phyloP scores from a whole-genome alignment of 2,113 vertebrate genomes.

The Buteo buteo region DNA sequence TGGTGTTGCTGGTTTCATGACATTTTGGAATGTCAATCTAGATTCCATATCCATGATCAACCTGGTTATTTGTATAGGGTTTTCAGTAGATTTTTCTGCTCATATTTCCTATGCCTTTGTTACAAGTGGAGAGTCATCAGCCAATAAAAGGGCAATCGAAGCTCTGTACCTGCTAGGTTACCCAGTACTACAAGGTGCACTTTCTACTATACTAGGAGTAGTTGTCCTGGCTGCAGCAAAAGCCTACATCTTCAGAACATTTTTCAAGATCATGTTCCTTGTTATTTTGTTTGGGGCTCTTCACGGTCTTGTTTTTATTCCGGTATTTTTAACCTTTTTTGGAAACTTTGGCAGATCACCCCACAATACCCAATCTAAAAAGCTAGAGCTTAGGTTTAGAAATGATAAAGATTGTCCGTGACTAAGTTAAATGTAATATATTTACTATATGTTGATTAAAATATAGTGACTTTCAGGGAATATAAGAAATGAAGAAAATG shows the following conservation, averaged over 20 bases:
- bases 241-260: constrained; percentile 81
- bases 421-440: background rate
- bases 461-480: background rate
- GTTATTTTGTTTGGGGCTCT: constrained; percentile 79
- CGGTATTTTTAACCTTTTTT: constrained; percentile 82
- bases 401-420: background rate
- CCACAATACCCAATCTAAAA: background rate
- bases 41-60: constrained; percentile 88
- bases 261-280: constrained; percentile 87
- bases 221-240: constrained; percentile 70
- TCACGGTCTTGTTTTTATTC: constrained; percentile 83
- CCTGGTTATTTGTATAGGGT: constrained; percentile 87
- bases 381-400: constrained; percentile 23
- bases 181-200: constrained; percentile 76
- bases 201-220: constrained; percentile 79
- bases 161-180: constrained; percentile 79
- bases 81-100: constrained; percentile 87
- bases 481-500: background rate
- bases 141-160: constrained; percentile 69
- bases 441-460: background rate
- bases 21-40: constrained; percentile 53
- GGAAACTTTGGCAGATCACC: constrained; percentile 17
- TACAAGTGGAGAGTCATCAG: constrained; percentile 45
- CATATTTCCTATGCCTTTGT: constrained; percentile 86
- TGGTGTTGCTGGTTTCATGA: constrained; percentile 85